A percentile compares a stretch with the other conserved stretches of the same genome.
These are phyloP conservation scores for Apamea crenata DNA, from an alignment of 2,888 invertebrate species.

Conservation along the genomic window DNA sequence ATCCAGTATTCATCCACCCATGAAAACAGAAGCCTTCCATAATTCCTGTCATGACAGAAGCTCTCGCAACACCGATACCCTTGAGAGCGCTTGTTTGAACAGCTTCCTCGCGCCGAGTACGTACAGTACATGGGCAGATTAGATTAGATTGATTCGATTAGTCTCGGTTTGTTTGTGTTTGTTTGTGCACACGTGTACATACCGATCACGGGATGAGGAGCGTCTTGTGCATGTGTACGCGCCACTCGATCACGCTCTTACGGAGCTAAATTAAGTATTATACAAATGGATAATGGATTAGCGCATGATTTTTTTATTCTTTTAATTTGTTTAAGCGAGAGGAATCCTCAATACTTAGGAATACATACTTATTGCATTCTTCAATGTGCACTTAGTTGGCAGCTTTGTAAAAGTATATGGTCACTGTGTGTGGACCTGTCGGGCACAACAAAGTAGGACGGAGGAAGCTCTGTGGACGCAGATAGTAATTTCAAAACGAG, in stretches of 20 bases:
- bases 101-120: conserved; percentile 22
- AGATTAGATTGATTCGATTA: conserved; percentile 61
- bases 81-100: conserved; percentile 24
- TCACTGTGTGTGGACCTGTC: not conserved
- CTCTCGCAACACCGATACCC: not conserved
- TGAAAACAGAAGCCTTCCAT: not conserved
- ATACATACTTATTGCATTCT: not conserved
- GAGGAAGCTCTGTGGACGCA: not conserved
- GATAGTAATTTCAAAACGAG: not conserved
- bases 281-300: not conserved
- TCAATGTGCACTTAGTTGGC: not conserved
- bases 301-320: not conserved
- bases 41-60: not conserved
- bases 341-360: not conserved
- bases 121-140: conserved; percentile 36
- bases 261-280: conserved; percentile 3
- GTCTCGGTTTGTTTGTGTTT: conserved; percentile 44
- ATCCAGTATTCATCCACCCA: not conserved
- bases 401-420: not conserved
- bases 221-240: conserved; percentile 19
- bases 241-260: conserved; percentile 7
- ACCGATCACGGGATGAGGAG: not conserved
- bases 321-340: not conserved
- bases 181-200: conserved; percentile 32
- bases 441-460: not conserved